Conservation (phyloP, 2,888 invertebrate genomes). For the Lasioglossum malachurum region DNA sequence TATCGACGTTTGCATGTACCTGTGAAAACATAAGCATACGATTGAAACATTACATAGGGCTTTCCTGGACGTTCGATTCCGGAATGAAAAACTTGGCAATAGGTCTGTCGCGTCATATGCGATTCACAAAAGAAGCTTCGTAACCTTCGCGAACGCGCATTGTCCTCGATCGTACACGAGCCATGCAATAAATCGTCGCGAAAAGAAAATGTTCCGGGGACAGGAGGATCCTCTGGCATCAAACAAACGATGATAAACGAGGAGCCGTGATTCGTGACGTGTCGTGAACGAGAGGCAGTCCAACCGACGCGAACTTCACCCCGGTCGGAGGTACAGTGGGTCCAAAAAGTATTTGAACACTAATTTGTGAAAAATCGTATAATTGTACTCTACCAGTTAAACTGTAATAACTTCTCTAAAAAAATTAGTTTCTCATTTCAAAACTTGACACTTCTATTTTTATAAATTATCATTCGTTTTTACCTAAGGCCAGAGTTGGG, state of each 20-base stretch:
- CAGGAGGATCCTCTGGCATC: conserved; percentile 23
- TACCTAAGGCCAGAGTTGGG: too few relatives aligned
- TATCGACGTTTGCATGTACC: neutral
- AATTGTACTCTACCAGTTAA: neutral
- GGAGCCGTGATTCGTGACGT: conserved; percentile 47
- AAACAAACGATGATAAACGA: conserved; percentile 59
- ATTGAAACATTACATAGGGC: neutral
- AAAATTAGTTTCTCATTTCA: too few relatives aligned
- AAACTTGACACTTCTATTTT: too few relatives aligned
- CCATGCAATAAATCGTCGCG: conserved; percentile 35
- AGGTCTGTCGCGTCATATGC: conserved; percentile 13
- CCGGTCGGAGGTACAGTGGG: neutral
- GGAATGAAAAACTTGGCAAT: neutral
- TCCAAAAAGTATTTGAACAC: neutral
- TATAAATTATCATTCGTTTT: too few relatives aligned
- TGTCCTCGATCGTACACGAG: conserved; percentile 36
- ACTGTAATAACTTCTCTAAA: neutral
- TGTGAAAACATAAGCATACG: neutral
- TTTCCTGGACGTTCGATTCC: neutral
- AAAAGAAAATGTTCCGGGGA: conserved; percentile 44
- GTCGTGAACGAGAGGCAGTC: conserved; percentile 26
- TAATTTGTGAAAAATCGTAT: neutral
- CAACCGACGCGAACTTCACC: conserved; percentile 13
- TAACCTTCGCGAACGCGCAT: conserved; percentile 19
- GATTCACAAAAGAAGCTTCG: conserved; percentile 24